Conservation (phyloP, 2,888 invertebrate genomes). For the Neoascia interrupta region DNA sequence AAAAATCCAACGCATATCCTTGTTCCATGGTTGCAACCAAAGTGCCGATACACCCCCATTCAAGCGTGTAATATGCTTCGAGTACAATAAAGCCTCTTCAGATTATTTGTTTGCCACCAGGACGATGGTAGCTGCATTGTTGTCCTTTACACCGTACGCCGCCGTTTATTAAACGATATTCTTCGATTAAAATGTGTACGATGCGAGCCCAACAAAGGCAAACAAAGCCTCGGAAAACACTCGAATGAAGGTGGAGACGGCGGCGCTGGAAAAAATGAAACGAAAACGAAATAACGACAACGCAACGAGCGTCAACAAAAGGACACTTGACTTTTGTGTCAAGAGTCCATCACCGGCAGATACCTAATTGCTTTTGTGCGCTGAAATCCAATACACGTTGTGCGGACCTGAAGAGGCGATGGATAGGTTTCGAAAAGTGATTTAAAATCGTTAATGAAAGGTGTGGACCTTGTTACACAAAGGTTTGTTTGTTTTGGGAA, state of each 20-base stretch:
- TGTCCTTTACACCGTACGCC: too few species aligned
- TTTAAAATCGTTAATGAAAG: slow-evolving; percentile 56
- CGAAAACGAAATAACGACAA: slow-evolving; percentile 36
- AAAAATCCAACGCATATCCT: too few species aligned
- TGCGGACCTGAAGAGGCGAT: slow-evolving; percentile 3
- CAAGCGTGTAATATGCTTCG: slow-evolving; percentile 8
- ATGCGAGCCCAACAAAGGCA: slow-evolving; percentile 46
- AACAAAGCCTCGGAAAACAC: slow-evolving; percentile 60
- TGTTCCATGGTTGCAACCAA: too few species aligned
- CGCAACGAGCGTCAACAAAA: slow-evolving; percentile 49
- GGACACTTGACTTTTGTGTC: slow-evolving; percentile 69
- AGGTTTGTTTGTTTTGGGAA: too few species aligned
- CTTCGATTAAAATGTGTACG: slow-evolving; percentile 49
- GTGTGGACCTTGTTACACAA: slow-evolving; percentile 36
- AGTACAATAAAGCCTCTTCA: slow-evolving; percentile 48
- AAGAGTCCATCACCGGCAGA: slow-evolving; percentile 65
- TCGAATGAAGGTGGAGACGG: slow-evolving; percentile 11
- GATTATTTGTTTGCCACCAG: slow-evolving; percentile 58
- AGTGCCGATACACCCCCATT: slow-evolving; percentile 16
- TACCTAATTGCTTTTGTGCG: slow-evolving; percentile 67
- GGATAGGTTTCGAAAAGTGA: slow-evolving; percentile 23
- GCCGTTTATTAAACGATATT: slow-evolving; percentile 63
- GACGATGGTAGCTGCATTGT: slow-evolving; percentile 27
- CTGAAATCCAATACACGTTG: slow-evolving; percentile 26
- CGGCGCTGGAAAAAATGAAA: slow-evolving; percentile 2